Evolutionary conservation across 2,888 invertebrate species (phyloP).

Genomic region (Kryphioiulus occultus): DNA sequence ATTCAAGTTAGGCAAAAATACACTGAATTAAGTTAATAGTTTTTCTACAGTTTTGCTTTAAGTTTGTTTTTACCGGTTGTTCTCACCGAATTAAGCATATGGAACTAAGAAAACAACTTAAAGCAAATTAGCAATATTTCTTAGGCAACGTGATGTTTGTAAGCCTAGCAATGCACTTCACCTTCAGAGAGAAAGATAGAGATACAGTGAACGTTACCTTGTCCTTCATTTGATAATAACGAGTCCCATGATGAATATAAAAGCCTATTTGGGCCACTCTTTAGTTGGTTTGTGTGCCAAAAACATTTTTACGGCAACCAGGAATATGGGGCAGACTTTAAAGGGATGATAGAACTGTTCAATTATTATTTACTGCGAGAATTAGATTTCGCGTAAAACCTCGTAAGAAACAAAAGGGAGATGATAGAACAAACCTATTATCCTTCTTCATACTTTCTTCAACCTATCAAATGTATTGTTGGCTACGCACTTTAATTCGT

Average conservation of each 20-base stretch:
- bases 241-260: conserved; percentile 43
- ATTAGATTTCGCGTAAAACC: neutral
- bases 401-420: too few species aligned
- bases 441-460: too few species aligned
- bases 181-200: neutral
- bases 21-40: too few species aligned
- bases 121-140: too few species aligned
- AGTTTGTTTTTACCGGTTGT: too few species aligned
- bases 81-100: too few species aligned
- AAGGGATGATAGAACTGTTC: neutral
- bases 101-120: too few species aligned
- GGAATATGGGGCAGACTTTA: neutral
- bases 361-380: neutral
- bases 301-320: conserved; percentile 3
- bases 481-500: too few species aligned
- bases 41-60: too few species aligned
- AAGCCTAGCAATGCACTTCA: neutral
- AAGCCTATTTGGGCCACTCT: conserved; percentile 40
- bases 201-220: conserved; percentile 16
- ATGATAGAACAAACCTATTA: too few species aligned
- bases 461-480: too few species aligned
- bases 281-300: conserved; percentile 44
- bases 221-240: conserved; percentile 39
- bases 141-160: neutral
- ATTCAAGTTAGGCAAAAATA: too few species aligned